Percentiles rank a stretch among this genome's conserved stretches.
Evolutionary conservation across 2,797 vertebrate genomes (phyloP).

Genomic region (Pangasius sanitwongsei): DNA sequence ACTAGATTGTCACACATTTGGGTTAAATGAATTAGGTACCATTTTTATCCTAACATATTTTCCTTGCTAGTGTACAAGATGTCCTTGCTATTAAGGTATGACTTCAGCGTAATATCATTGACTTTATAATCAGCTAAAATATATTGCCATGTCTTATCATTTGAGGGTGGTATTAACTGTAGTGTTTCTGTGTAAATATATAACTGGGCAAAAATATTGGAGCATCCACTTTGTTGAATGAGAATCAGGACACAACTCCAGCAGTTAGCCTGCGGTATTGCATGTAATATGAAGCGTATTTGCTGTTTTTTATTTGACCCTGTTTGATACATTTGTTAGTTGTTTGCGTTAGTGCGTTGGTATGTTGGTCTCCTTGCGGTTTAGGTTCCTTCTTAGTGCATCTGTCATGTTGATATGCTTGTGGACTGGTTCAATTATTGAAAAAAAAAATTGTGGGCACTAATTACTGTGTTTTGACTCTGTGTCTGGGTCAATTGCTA

Average conservation of each 20-base stretch:
- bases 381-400: conserved; percentile 33
- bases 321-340: conserved; percentile 10
- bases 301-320: conserved; percentile 5
- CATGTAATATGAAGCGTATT: not conserved
- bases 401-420: conserved; percentile 13
- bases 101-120: not conserved
- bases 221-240: not conserved
- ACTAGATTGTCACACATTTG: not conserved
- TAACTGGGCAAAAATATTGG: not conserved
- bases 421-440: conserved; percentile 30
- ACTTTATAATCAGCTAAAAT: not conserved
- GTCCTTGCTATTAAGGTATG: not conserved
- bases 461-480: conserved; percentile 38
- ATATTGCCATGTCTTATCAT: too few relatives aligned
- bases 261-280: conserved; percentile 14
- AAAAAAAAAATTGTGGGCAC: conserved; percentile 29
- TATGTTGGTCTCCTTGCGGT: conserved; percentile 19
- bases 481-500: conserved; percentile 29
- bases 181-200: not conserved
- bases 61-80: not conserved
- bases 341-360: not conserved
- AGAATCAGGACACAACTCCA: not conserved
- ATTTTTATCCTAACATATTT: not conserved
- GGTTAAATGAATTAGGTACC: not conserved
- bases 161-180: not conserved